Evolutionary conservation across 2,113 vertebrate genomes (phyloP), one percentile per base, ranked within the genome.

Genomic region (Myxocyprinus asiaticus): DNA sequence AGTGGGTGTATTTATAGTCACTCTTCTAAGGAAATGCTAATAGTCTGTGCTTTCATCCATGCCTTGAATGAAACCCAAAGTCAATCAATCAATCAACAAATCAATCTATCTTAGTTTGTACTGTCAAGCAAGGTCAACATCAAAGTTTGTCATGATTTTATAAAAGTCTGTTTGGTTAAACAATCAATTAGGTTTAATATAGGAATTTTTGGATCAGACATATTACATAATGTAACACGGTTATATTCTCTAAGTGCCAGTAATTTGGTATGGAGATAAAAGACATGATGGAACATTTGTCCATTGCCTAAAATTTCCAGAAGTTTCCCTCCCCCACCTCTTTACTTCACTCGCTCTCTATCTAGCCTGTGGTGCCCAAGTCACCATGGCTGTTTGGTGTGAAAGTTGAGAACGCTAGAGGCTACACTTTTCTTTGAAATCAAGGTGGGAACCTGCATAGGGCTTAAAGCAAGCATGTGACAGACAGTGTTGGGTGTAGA

Each of bases 371-470:
- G 73, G 70, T 33, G 22, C 22, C 22, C 22, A 33, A 33, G 22
- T 71, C 76, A 84, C 69, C 67, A 14, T 71, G 71, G 51, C 62
- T 11, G 53, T 48, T 82, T 84, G 86, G 79, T 90, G 85, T 85
- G 85, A 81, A 82, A 88, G 87, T 88, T 89, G 87, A 80, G 79
- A 85, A 67, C 87, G 78, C 72, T 63, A 79, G 47, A 69, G 51
- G 61, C 66, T 67, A 77, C 73, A 45, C 75, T 78, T 72, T 66
- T 77, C 75, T 78, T 82, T 79, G 61, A 15, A 86, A 80, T 58
- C 84, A 79, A 14, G 75, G 42, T 48, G 77, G 77, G 59, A 88
- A 83, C 65, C 47, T 86, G 90, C 85, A 86, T 70, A 74, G 81
- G 79, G 71, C 71, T 74, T 79, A 84, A 83, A 79, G 75, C 82